Base-by-base conservation (phyloP, 2,797 vertebrate genomes). In the Notoglanidium macrostoma region DNA sequence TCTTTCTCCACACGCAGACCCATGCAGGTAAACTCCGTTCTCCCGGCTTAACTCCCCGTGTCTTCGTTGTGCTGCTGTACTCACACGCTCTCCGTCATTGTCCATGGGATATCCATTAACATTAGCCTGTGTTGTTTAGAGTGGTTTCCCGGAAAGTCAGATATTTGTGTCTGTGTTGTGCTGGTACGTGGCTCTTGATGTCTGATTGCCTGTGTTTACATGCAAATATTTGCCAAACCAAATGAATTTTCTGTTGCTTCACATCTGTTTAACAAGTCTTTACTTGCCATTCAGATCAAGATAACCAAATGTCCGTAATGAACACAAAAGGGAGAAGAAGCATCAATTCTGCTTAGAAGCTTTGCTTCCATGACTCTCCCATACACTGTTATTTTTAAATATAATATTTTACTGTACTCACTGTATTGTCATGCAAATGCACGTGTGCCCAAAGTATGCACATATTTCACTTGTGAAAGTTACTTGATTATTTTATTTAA, bases 1-100 rank as follows among this genome's bases (percentile, higher is more conserved):
- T 96, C 95, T 94, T 95, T 96, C 92, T 96, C 96, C 67, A 92
- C 96, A 91, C 96, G 96, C 92, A 96, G 97, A 93, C 95, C 95
- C 67, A 92, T 94, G 89, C 97, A 99, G 98, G 98, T 98, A 97
- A 97, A 93, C 68, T 61, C 15, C 77, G 44, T 40, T 72, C 26
- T 65, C 78, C 72, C 76, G 1, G 44, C 67, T 61, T 55, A 87
- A 35, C n/a, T 63, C 55, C 78, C 86, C 76, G 26, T 86, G 44
- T 77, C 49, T 77, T 23, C 9, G 2, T 85, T 23, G 14, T 89
- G 32, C 86, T 68, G 84, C 72, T 84, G 40, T 84, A 73, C 32
- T 68, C 72, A 82, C 73, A 57, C 46, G 32, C 44, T 77, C 55
- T 85, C 40, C 40, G 21, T 80, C 65, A 59, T 88, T 1, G 74